Evolutionary conservation across 64 coral and sea anemone species (phyloP).

Genomic region (Anthopleura sola): DNA sequence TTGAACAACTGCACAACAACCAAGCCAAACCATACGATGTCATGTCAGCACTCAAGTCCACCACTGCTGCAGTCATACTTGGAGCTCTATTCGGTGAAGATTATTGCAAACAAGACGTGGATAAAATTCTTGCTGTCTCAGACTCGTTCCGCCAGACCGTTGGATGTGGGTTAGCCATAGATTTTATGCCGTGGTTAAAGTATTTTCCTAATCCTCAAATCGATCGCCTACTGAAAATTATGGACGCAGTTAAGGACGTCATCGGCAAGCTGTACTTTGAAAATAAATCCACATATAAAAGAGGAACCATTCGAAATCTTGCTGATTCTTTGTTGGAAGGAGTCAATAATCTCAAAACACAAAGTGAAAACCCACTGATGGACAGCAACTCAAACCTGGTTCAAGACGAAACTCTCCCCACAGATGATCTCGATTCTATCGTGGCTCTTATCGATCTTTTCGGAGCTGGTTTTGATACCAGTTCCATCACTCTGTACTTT

Average conservation of each 20-base stretch:
- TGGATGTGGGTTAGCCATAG: slow-evolving; percentile 36
- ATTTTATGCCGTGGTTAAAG: slow-evolving; percentile 70
- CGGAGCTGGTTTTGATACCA: slow-evolving; percentile 78
- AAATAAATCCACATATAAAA: slow-evolving; percentile 58
- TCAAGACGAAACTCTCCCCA: slow-evolving; percentile 6
- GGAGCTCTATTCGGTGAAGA: slow-evolving; percentile 46
- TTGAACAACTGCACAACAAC: slow-evolving; percentile 31
- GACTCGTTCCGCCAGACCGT: slow-evolving; percentile 48
- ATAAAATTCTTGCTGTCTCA: slow-evolving; percentile 24
- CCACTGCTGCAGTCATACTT: slow-evolving; percentile 42
- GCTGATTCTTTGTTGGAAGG: slow-evolving; percentile 56
- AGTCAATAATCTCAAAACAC: slow-evolving; percentile 34
- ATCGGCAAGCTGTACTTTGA: slow-evolving; percentile 44
- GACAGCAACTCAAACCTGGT: slow-evolving; percentile 15
- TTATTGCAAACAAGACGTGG: slow-evolving; percentile 38
- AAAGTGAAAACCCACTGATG: neutral
- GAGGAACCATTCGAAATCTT: slow-evolving; percentile 53
- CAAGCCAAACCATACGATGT: slow-evolving; percentile 53
- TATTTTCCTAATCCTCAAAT: slow-evolving; percentile 61
- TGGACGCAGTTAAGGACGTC: neutral
- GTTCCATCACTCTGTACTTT: slow-evolving; percentile 56
- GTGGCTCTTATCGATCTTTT: slow-evolving; percentile 58
- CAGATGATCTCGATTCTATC: slow-evolving; percentile 39
- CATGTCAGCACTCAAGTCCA: slow-evolving; percentile 22
- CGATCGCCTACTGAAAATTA: neutral